Conservation (phyloP, 2,888 invertebrate species). For the Anorthoa munda region DNA sequence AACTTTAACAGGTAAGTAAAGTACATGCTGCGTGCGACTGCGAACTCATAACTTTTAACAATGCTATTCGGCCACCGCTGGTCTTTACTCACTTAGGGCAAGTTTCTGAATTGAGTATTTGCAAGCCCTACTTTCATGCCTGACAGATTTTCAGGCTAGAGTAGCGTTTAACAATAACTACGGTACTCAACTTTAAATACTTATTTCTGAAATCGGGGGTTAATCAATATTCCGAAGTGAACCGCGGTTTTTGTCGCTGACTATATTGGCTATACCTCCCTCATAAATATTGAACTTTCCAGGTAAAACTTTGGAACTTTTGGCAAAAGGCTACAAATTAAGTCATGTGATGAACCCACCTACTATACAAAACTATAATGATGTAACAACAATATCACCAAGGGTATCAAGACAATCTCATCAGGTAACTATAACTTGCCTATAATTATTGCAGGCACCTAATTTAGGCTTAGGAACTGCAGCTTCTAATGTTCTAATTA, state of each 20-base stretch:
- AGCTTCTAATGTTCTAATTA: background rate
- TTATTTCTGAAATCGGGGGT: too few relatives aligned
- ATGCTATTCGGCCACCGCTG: background rate
- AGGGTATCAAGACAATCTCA: constrained; percentile 62
- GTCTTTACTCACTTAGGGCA: background rate
- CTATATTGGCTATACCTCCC: background rate
- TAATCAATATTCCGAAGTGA: background rate
- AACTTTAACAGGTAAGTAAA: constrained; percentile 81
- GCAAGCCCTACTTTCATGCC: too few relatives aligned
- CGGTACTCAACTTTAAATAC: too few relatives aligned
- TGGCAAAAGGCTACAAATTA: constrained; percentile 85
- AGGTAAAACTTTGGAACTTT: constrained; percentile 86
- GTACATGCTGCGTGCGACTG: background rate
- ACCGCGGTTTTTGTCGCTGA: background rate
- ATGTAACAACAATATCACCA: constrained; percentile 69
- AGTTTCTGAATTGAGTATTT: too few relatives aligned
- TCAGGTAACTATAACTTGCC: constrained; percentile 28
- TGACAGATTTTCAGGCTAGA: too few relatives aligned
- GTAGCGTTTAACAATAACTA: background rate
- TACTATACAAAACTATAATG: constrained; percentile 58
- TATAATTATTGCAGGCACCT: background rate
- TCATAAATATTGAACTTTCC: constrained; percentile 26
- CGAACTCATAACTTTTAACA: background rate
- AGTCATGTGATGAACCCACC: constrained; percentile 74
- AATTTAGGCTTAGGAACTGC: background rate